These are phyloP conservation scores for Solenodon paradoxus DNA, from an alignment of 2,113 vertebrate genomes.

Conservation along the genomic window DNA sequence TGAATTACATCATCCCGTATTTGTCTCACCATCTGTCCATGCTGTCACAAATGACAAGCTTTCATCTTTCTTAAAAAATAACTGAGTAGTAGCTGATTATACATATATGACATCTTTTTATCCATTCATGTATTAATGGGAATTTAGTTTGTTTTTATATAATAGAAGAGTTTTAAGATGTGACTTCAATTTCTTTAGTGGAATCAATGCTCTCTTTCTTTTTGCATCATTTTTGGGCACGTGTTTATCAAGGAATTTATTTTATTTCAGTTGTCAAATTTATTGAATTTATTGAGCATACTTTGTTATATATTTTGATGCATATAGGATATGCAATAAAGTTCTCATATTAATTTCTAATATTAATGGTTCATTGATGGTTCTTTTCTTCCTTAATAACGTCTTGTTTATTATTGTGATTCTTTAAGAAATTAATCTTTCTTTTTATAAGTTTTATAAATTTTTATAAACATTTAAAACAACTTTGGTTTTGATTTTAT, in stretches of 20 bases:
- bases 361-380: background rate
- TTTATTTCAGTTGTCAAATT: background rate
- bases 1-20: too few species aligned
- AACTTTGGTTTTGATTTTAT: background rate
- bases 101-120: too few species aligned
- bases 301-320: background rate
- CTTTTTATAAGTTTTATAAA: background rate
- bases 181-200: background rate
- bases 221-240: background rate
- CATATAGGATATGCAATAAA: background rate
- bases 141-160: too few species aligned
- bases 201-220: background rate
- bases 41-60: too few species aligned
- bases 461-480: background rate
- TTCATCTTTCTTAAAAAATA: too few species aligned
- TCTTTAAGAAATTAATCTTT: too few species aligned
- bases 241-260: background rate
- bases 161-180: slow-evolving; percentile 13
- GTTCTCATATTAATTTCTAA: background rate
- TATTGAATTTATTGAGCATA: background rate
- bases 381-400: background rate
- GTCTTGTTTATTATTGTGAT: too few species aligned
- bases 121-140: too few species aligned
- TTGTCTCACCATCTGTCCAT: too few species aligned
- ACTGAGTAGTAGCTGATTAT: too few species aligned